A percentile compares a stretch with the other conserved stretches of the same genome.
phyloP scores from a whole-genome alignment of 2,888 invertebrate genomes.

The Aspidiotus rigidus region DNA sequence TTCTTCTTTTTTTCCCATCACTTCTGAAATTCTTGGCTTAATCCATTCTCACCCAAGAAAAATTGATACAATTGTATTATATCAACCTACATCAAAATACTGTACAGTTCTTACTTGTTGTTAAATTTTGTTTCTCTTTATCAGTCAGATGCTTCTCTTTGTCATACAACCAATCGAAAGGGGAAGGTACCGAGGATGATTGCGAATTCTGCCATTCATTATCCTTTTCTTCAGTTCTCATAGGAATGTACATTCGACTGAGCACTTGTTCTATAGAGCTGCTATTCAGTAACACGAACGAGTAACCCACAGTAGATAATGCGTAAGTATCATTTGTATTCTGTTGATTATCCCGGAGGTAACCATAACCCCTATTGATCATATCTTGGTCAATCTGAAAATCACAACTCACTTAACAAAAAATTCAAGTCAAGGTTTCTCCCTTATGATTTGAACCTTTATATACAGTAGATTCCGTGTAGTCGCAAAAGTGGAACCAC shows the following conservation, averaged over 20 bases:
- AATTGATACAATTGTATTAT: background rate
- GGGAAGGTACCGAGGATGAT: constrained; percentile 40
- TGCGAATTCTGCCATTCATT: constrained; percentile 53
- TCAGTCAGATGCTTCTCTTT: constrained; percentile 35
- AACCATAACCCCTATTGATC: constrained; percentile 5
- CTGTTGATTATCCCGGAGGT: constrained; percentile 43
- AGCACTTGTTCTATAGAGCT: constrained; percentile 51
- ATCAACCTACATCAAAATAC: background rate
- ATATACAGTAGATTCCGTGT: no score
- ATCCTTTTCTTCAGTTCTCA: constrained; percentile 58
- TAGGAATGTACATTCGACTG: constrained; percentile 51
- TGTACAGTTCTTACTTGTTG: constrained; percentile 36
- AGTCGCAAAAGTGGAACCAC: no score
- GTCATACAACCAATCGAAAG: constrained; percentile 56
- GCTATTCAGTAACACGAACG: constrained; percentile 51
- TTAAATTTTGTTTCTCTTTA: constrained; percentile 37
- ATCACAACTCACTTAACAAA: background rate
- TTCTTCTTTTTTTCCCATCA: no score
- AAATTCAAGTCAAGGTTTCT: no score
- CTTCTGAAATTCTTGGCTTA: no score
- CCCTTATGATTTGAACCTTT: no score
- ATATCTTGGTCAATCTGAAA: constrained; percentile 14
- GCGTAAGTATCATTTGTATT: constrained; percentile 52
- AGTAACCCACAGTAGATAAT: constrained; percentile 52
- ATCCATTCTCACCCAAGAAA: background rate